Conservation (phyloP, 1,140 invertebrate species). For the Triops longicaudatus region DNA sequence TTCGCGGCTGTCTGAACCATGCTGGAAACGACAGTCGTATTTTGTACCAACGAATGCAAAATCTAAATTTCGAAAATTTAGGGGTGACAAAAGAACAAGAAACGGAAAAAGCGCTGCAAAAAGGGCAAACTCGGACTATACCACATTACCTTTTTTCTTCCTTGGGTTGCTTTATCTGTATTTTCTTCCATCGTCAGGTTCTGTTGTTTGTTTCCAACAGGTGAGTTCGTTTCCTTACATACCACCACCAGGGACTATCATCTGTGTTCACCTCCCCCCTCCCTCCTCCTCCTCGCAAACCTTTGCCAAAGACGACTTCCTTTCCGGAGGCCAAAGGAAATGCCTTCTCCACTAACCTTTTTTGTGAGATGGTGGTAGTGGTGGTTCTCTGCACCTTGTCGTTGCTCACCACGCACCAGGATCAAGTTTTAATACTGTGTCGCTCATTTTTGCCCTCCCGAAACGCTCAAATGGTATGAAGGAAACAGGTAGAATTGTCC, state of each 20-base stretch:
- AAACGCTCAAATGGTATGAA: background rate
- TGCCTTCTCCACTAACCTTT: conserved; percentile 11
- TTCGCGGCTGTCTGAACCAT: background rate
- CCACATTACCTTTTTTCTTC: background rate
- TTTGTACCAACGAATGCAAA: background rate
- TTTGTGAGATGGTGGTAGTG: background rate
- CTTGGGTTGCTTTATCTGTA: background rate
- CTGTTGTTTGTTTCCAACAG: conserved; percentile 8
- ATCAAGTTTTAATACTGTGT: conserved; percentile 10
- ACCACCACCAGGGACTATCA: background rate
- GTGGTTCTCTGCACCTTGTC: conserved; percentile 11
- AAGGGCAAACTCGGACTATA: background rate
- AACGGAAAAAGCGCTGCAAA: background rate
- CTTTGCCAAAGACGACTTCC: conserved; percentile 5
- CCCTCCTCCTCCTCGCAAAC: background rate
- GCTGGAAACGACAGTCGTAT: background rate
- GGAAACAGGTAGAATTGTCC: conserved; percentile 2
- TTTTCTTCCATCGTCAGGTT: background rate
- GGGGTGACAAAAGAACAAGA: background rate
- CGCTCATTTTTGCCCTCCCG: background rate
- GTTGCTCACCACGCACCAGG: background rate
- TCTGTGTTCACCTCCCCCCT: background rate
- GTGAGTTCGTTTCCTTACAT: conserved; percentile 11
- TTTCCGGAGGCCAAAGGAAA: conserved; percentile 14
- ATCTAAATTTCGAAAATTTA: background rate